Evolutionary conservation across 92 coral and sea anemone genomes (phyloP), one percentile per base, ranked within the genome.

Genomic region (Epizoanthus scotinus): DNA sequence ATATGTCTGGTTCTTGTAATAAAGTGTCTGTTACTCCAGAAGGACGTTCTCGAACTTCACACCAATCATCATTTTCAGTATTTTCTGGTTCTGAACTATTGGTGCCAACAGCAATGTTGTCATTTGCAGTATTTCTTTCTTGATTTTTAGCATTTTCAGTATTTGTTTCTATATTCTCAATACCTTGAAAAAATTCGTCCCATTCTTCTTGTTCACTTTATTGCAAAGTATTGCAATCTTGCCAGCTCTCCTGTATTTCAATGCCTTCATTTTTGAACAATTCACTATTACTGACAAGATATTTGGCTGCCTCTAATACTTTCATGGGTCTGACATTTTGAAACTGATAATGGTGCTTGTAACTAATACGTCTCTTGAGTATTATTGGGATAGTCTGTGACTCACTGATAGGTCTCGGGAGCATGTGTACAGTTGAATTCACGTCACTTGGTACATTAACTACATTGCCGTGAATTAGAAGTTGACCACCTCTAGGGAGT

Each of bases 1-100:
- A 67, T 57, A 86, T 75, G 42, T 87, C 87, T 67, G 87, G 73
- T 66, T 87, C 86, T 77, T 85, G 84, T 54, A 91, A 75, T 63
- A 91, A 84, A 60, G 92, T 91, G 57, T 84, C 95, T 49, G 75
- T 83, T 19, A 79, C 84, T 59, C 90, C 92, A 67, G 92, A 64
- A 29, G 92, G 87, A 17, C 87, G 78, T 59, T 91, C 96, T 54
- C 83, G 86, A 26, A 72, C 67, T 82, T 88, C 92, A 78, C 86
- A 82, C 95, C 92, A 88, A 7, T 26, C 86, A 56, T 57, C 22
- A 70, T 70, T 29, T n/a, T n/a, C n/a, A n/a, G n/a, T n/a, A n/a
- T n/a, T n/a, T n/a, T n/a, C n/a, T n/a, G n/a, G n/a, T n/a, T n/a
- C n/a, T n/a, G n/a, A n/a, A n/a, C 18, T 70, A 40, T 66, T n/a